phyloP scores from a whole-genome alignment of 2,888 invertebrate genomes.

The Acronicta leporina region DNA sequence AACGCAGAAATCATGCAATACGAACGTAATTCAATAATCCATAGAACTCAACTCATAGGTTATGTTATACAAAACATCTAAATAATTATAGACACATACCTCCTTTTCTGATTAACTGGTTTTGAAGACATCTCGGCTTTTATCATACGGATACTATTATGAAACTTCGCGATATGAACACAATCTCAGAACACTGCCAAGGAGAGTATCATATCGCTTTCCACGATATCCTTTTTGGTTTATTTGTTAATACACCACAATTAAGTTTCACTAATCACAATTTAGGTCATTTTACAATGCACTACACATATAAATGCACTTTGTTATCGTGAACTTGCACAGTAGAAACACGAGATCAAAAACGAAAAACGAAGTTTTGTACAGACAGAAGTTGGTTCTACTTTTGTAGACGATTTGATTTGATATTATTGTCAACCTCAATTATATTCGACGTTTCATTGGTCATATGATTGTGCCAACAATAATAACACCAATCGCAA shows the following conservation, averaged over 20 bases:
- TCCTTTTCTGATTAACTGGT: conserved; percentile 91
- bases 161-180: conserved; percentile 85
- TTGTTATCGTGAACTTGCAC: conserved; percentile 84
- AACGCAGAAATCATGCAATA: conserved; percentile 42
- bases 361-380: conserved; percentile 57
- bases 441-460: conserved; percentile 25
- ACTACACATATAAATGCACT: conserved; percentile 82
- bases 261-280: conserved; percentile 78
- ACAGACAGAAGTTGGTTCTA: conserved; percentile 51
- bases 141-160: conserved; percentile 75
- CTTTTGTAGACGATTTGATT: conserved; percentile 13
- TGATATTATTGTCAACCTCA: conserved; percentile 16
- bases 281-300: conserved; percentile 85
- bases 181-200: conserved; percentile 90
- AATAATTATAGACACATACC: conserved; percentile 83
- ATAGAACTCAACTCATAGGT: conserved; percentile 24
- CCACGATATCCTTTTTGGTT: conserved; percentile 70
- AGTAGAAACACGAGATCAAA: conserved; percentile 72
- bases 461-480: background rate
- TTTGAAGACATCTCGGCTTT: conserved; percentile 84
- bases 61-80: conserved; percentile 31
- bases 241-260: conserved; percentile 70
- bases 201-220: conserved; percentile 88
- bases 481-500: conserved; percentile 37
- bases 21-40: conserved; percentile 8